Conservation (phyloP, 1,140 invertebrate genomes). For the Araneus ventricosus region DNA sequence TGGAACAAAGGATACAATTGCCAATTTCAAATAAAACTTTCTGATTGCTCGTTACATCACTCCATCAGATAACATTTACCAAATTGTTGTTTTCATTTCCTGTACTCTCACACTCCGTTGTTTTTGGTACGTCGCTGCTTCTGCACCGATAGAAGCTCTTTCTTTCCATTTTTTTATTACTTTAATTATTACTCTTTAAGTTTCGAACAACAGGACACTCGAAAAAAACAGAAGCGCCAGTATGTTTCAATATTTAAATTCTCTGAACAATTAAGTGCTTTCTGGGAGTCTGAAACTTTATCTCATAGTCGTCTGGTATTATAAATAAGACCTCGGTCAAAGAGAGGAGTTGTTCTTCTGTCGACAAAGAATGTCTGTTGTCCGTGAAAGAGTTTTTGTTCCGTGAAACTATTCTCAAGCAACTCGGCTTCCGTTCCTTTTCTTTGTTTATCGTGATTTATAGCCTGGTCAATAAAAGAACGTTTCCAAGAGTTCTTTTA, state of each 20-base stretch:
- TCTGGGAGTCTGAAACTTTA: background rate
- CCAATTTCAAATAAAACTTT: background rate
- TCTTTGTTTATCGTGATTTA: background rate
- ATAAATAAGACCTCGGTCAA: constrained; percentile 1
- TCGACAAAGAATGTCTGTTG: constrained; percentile 19
- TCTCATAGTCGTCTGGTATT: background rate
- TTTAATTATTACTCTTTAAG: constrained; percentile 2
- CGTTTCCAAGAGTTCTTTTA: background rate
- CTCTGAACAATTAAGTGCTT: background rate
- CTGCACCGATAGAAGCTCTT: background rate
- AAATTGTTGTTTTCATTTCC: background rate
- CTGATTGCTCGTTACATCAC: too few species aligned
- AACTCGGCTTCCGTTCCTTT: constrained; percentile 36
- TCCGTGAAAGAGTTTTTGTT: background rate
- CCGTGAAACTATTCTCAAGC: background rate
- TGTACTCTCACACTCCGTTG: background rate
- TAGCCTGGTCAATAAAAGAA: background rate
- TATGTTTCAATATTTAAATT: constrained; percentile 22
- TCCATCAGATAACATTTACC: background rate
- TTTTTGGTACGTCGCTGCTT: background rate
- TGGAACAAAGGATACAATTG: background rate
- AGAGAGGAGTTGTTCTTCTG: background rate
- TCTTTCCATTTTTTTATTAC: background rate
- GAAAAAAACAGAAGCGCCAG: background rate
- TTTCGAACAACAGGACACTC: background rate